phyloP scores from a whole-genome alignment of 2,888 invertebrate genomes.

The Thecocarcelia acutangulata region DNA sequence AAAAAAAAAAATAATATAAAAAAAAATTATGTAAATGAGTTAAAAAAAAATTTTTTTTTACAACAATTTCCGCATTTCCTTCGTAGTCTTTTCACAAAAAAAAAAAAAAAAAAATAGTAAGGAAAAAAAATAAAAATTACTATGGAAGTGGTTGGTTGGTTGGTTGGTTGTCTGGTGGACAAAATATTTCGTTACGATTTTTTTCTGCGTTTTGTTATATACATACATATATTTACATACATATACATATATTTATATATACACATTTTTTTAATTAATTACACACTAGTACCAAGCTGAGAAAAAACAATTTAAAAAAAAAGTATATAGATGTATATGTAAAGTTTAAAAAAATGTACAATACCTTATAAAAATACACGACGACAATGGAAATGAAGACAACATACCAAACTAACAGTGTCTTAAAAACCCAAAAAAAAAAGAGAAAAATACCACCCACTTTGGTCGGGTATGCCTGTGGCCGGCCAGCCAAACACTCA shows the following conservation, averaged over 20 bases:
- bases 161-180: conserved; percentile 59
- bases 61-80: conserved; percentile 60
- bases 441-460: conserved; percentile 11
- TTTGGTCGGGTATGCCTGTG: conserved; percentile 14
- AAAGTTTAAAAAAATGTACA: conserved; percentile 56
- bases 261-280: conserved; percentile 68
- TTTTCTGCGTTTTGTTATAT: conserved; percentile 21
- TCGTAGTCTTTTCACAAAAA: conserved; percentile 36
- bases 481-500: conserved; percentile 33
- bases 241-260: conserved; percentile 6
- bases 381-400: conserved; percentile 72
- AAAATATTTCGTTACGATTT: conserved; percentile 40
- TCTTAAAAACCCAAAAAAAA: conserved; percentile 45
- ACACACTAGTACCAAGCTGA: conserved; percentile 65
- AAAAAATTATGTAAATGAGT: conserved; percentile 69
- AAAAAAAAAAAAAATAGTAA: conserved; percentile 15
- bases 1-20: conserved; percentile 16
- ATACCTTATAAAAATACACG: conserved; percentile 70
- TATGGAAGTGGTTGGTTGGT: conserved; percentile 56
- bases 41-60: conserved; percentile 56
- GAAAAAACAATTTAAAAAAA: conserved; percentile 52
- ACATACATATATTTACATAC: conserved; percentile 7
- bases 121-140: conserved; percentile 7
- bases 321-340: conserved; percentile 24
- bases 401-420: conserved; percentile 37